Percentiles rank a stretch among this genome's conserved stretches.
Conservation (phyloP, 64 coral and sea anemone species). For the Montipora efflorescens region DNA sequence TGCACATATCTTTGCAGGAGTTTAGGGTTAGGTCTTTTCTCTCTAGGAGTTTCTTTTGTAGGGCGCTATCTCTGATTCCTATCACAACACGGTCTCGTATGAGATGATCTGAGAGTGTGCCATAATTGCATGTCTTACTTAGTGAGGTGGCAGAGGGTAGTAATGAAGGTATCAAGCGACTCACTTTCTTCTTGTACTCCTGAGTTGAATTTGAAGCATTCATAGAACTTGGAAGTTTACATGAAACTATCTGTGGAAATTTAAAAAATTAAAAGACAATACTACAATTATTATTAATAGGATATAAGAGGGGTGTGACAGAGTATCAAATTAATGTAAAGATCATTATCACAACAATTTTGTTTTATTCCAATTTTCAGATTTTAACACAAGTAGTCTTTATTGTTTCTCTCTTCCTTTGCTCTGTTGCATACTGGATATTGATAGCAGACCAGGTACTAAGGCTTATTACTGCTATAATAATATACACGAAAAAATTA, state of each 20-base stretch:
- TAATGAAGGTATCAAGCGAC: conserved; percentile 64
- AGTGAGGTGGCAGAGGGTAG: conserved; percentile 7
- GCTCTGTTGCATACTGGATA: conserved; percentile 96
- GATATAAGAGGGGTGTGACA: no score
- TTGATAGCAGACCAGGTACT: conserved; percentile 92
- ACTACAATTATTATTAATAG: no score
- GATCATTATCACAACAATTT: neutral
- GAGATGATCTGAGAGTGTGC: no score
- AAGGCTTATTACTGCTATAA: neutral
- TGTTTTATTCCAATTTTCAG: conserved; percentile 31
- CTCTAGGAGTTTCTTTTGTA: no score
- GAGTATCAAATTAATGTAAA: no score
- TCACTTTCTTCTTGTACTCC: conserved; percentile 62
- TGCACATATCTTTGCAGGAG: conserved; percentile 65
- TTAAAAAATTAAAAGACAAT: no score
- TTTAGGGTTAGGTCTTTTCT: conserved; percentile 32
- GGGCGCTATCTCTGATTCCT: neutral
- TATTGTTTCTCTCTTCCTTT: conserved; percentile 86
- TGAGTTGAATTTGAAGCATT: conserved; percentile 46
- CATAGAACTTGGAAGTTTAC: no score
- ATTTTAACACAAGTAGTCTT: conserved; percentile 84
- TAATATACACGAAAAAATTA: no score
- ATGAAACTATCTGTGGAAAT: no score
- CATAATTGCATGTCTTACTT: no score
- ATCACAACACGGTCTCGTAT: conserved; percentile 64